phyloP scores from a whole-genome alignment of 2,797 vertebrate species.

The Halcyon badia region DNA sequence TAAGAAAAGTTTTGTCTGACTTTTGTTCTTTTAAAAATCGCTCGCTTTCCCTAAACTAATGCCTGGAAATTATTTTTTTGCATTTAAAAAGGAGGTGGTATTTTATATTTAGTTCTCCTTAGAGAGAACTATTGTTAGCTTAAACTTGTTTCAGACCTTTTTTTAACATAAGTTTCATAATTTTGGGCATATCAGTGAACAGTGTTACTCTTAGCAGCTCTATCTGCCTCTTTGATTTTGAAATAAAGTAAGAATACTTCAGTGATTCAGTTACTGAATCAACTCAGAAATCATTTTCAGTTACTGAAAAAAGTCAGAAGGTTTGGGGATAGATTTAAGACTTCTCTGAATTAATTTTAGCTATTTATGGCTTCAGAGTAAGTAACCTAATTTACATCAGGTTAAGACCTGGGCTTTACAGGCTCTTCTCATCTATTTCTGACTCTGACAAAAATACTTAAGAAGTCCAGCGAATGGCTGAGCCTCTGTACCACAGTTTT shows the following conservation, averaged over 20 bases:
- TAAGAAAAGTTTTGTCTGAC: neutral
- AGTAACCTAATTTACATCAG: neutral
- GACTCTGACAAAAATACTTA: neutral
- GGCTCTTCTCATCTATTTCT: neutral
- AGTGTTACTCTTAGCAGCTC: neutral
- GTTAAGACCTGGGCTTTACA: neutral
- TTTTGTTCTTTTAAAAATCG: neutral
- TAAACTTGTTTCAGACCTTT: neutral
- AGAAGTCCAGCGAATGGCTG: neutral
- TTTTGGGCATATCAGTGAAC: neutral
- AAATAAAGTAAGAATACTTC: neutral
- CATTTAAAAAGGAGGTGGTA: neutral
- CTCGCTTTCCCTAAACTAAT: neutral
- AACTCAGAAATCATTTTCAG: too few relatives aligned
- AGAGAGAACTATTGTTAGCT: neutral
- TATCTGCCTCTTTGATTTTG: neutral
- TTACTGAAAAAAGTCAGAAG: neutral
- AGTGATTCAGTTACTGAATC: neutral
- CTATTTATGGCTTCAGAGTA: conserved; percentile 3
- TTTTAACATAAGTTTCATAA: neutral
- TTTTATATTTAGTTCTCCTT: neutral
- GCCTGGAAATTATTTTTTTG: neutral
- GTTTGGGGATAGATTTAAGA: neutral
- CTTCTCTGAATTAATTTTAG: neutral
- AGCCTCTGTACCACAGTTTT: neutral